Evolutionary conservation across 2,888 invertebrate species (phyloP).

Genomic region (Spodoptera exigua): DNA sequence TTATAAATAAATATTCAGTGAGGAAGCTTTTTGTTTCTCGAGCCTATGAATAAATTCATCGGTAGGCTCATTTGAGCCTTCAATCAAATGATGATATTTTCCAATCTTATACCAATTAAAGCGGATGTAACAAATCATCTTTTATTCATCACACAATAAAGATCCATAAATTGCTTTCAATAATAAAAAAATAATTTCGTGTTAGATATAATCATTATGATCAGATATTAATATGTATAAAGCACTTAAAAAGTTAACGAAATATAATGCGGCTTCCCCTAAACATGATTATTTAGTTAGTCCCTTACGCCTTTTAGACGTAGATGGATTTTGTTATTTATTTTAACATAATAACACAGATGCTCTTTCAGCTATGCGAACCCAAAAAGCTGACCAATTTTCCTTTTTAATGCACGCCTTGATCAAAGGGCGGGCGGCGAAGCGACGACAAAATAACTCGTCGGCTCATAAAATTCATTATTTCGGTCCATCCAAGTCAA

Average conservation of each 20-base stretch:
- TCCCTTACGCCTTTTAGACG: conserved; percentile 31
- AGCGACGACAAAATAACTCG: conserved; percentile 74
- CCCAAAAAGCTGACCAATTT: conserved; percentile 80
- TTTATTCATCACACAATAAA: conserved; percentile 63
- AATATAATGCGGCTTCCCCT: conserved; percentile 13
- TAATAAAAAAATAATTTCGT: conserved; percentile 3
- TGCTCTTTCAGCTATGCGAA: conserved; percentile 67
- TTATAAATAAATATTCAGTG: conserved; percentile 4
- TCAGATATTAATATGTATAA: conserved; percentile 26
- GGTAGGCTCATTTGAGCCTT: conserved; percentile 34
- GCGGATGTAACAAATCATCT: conserved; percentile 48
- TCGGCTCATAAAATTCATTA: conserved; percentile 76
- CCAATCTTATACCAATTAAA: conserved; percentile 54
- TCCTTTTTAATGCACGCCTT: conserved; percentile 79
- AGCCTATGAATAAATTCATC: conserved; percentile 20
- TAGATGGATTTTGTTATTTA: conserved; percentile 41
- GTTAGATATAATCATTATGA: conserved; percentile 2
- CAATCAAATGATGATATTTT: conserved; percentile 56
- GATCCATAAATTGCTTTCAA: conserved; percentile 29
- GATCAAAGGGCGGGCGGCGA: conserved; percentile 80
- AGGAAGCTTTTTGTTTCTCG: conserved; percentile 10
- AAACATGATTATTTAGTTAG: conserved; percentile 22
- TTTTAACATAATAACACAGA: conserved; percentile 55
- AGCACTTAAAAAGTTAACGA: conserved; percentile 11
- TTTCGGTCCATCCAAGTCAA: conserved; percentile 63